A percentile compares a stretch with the other conserved stretches of the same genome.
phyloP scores from a whole-genome alignment of 2,797 vertebrate species.

The Poecilia gillii region DNA sequence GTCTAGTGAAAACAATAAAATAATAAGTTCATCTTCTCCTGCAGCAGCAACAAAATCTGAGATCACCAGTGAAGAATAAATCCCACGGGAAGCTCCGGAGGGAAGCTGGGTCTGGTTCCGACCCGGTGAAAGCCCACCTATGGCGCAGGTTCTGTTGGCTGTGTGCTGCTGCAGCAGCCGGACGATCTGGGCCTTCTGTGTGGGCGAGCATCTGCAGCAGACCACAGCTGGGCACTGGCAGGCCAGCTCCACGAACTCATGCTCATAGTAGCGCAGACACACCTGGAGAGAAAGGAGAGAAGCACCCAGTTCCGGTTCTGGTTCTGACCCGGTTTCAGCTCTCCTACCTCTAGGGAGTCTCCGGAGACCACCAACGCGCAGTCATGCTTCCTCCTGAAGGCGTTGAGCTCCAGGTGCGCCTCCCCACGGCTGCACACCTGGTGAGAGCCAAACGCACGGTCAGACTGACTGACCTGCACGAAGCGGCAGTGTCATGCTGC shows the following conservation, averaged over 20 bases:
- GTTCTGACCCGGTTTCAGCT: neutral
- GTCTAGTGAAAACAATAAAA: neutral
- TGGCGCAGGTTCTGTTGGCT: slow-evolving; percentile 91
- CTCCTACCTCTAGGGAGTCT: slow-evolving; percentile 92
- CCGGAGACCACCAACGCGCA: slow-evolving; percentile 97
- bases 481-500: neutral
- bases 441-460: slow-evolving; percentile 56
- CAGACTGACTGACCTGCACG: no score
- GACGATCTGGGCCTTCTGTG: slow-evolving; percentile 96
- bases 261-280: slow-evolving; percentile 94
- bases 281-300: slow-evolving; percentile 76
- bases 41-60: neutral
- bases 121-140: slow-evolving; percentile 80
- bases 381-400: slow-evolving; percentile 96
- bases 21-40: neutral
- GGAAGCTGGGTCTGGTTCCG: neutral
- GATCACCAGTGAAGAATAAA: neutral
- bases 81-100: neutral
- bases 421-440: slow-evolving; percentile 92
- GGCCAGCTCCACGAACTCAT: slow-evolving; percentile 94
- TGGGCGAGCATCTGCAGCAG: slow-evolving; percentile 96
- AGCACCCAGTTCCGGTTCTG: neutral
- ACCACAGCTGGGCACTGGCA: slow-evolving; percentile 97
- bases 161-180: slow-evolving; percentile 91
- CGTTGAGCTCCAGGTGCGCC: slow-evolving; percentile 96